Conservation (phyloP, 2,888 invertebrate species). For the Cheilosia vernalis region DNA sequence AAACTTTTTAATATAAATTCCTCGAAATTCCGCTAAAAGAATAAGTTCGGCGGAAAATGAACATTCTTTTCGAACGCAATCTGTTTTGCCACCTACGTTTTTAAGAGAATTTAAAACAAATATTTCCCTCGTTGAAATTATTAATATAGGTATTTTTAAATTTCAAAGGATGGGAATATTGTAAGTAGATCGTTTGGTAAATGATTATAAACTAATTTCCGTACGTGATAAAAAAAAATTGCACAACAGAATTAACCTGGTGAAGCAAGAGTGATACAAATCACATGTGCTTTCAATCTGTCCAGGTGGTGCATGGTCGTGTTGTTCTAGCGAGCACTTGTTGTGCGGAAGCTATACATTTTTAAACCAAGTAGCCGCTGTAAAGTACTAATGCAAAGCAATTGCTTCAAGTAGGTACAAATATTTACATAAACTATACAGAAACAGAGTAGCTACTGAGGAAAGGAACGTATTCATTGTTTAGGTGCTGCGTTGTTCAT, state of each 20-base stretch:
- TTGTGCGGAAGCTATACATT: constrained; percentile 48
- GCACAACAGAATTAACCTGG: neutral
- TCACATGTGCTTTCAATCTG: constrained; percentile 26
- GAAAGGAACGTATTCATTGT: neutral
- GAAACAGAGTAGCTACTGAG: neutral
- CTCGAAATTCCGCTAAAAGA: neutral
- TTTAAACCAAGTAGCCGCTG: constrained; percentile 14
- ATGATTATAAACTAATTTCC: constrained; percentile 6
- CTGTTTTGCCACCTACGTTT: constrained; percentile 7
- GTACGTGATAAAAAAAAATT: constrained; percentile 17
- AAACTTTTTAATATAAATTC: neutral
- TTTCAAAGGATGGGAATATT: neutral
- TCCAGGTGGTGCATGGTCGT: constrained; percentile 3
- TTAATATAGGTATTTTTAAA: neutral
- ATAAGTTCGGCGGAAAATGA: neutral
- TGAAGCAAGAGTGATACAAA: constrained; percentile 1
- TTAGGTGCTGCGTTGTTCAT: neutral
- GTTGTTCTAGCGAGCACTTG: constrained; percentile 12
- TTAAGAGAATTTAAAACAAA: constrained; percentile 20
- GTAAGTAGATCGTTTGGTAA: constrained; percentile 1
- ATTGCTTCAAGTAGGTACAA: constrained; percentile 16
- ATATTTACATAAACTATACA: constrained; percentile 42
- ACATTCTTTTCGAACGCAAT: constrained; percentile 1
- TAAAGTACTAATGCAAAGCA: constrained; percentile 21
- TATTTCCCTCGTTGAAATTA: constrained; percentile 2